These are phyloP conservation scores for Marmota monax DNA, from an alignment of 2,113 vertebrate genomes.

Conservation along the genomic window DNA sequence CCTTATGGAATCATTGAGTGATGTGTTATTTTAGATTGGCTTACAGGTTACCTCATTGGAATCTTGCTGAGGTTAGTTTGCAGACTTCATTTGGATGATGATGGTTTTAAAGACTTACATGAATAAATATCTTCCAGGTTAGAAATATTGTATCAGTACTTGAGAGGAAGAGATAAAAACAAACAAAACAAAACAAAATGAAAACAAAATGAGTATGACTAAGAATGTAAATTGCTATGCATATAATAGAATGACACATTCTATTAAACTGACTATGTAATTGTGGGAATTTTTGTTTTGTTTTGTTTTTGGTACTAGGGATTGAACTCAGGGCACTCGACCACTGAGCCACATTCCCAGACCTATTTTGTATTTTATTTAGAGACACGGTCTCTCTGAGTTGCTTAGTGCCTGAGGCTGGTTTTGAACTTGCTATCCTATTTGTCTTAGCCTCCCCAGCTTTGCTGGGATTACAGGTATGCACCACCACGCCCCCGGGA, in stretches of 20 bases:
- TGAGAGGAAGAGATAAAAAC: not conserved
- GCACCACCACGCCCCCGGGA: no score
- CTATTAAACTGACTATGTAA: not conserved
- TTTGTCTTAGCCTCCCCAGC: no score
- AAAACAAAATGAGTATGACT: not conserved
- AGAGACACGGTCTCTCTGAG: no score
- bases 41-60: not conserved
- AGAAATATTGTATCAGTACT: not conserved
- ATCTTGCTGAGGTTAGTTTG: conserved; percentile 34
- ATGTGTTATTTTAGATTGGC: not conserved
- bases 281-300: not conserved
- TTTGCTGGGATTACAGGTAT: no score
- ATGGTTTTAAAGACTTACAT: not conserved
- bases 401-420: no score
- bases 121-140: not conserved
- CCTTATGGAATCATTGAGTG: not conserved
- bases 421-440: no score
- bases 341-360: no score
- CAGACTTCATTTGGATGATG: not conserved
- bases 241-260: not conserved
- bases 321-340: no score
- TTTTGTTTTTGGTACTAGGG: no score
- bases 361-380: no score
- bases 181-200: not conserved
- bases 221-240: not conserved